Evolutionary conservation across 2,113 vertebrate species (phyloP).

Genomic region (Procavia capensis): DNA sequence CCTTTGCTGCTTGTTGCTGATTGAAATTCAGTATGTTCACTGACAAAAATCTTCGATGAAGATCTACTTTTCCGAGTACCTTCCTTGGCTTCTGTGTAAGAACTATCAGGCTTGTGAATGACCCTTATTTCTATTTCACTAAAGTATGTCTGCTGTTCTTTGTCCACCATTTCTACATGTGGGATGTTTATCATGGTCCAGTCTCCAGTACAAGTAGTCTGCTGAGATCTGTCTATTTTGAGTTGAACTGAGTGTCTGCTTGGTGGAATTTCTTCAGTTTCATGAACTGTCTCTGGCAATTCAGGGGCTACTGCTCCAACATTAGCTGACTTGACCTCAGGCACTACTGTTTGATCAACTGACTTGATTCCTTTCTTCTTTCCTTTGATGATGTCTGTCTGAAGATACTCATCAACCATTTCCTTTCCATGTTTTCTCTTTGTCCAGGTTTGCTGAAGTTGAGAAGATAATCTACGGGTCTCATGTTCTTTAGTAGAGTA

Average conservation of each 20-base stretch:
- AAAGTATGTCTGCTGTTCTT: slow-evolving; percentile 65
- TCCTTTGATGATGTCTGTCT: slow-evolving; percentile 31
- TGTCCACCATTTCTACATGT: slow-evolving; percentile 56
- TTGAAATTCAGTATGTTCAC: slow-evolving; percentile 49
- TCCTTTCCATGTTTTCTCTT: slow-evolving; percentile 54
- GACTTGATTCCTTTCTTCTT: slow-evolving; percentile 32
- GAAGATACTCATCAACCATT: slow-evolving; percentile 54
- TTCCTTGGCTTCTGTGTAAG: slow-evolving; percentile 40
- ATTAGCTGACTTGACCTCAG: slow-evolving; percentile 43
- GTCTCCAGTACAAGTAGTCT: slow-evolving; percentile 70
- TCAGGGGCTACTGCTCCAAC: background rate
- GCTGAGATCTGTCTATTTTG: slow-evolving; percentile 71
- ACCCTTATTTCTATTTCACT: slow-evolving; percentile 23
- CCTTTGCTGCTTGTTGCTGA: slow-evolving; percentile 14
- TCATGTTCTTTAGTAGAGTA: slow-evolving; percentile 48
- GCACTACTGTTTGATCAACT: background rate
- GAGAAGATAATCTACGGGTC: slow-evolving; percentile 63
- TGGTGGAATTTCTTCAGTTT: slow-evolving; percentile 31
- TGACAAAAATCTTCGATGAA: slow-evolving; percentile 22
- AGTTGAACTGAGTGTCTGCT: background rate
- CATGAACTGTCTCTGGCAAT: slow-evolving; percentile 10
- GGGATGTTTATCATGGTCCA: background rate
- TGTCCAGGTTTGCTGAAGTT: slow-evolving; percentile 74
- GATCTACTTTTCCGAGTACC: background rate
- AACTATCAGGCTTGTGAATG: background rate